Evolutionary conservation across 2,797 vertebrate species (phyloP), one percentile per base, ranked within the genome.

Genomic region (Avahi laniger): DNA sequence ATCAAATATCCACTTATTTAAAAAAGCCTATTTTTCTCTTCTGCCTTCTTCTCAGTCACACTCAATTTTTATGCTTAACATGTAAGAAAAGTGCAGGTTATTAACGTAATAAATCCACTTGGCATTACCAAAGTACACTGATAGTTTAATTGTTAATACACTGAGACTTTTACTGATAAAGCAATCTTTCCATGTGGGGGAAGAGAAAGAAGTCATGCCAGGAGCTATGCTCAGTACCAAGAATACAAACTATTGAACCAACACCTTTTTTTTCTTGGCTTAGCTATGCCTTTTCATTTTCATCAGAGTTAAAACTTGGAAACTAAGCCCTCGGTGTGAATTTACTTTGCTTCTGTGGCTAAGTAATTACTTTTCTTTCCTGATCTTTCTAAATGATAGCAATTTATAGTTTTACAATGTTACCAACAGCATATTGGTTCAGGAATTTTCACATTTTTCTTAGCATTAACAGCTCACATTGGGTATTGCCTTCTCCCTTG

Each of bases 251-350:
- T 22, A 22, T 48, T 41, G 22, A 88, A 80, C 63, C 63, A 65
- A 8, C 12, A 5, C 5, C n/a, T 65, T 78, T 91, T 26, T 12
- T 93, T 75, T 76, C 57, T 95, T 92, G 85, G 69, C 38, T 81
- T 72, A 72, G 38, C 43, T 65, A 18, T 92, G 38, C 24, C 57
- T 80, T 87, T 81, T 95, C 2, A 15, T 93, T 94, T 94, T 89
- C 65, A 57, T 86, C 75, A n/a, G n/a, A 89, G 65, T 85, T 82
- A 95, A 95, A 94, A 94, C 86, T 82, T 82, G 83, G 83, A 93
- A 84, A 18, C 41, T 54, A 24, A 94, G 59, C 33, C 63, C 28
- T 89, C 93, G 33, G 33, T 83, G 15, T 57, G 33, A 95, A 89
- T 92, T 92, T 72, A 67, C 84, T 91, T 95, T 79, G 73, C 65